Conservation (phyloP, 2,888 invertebrate genomes). For the Bhutanitis thaidina region DNA sequence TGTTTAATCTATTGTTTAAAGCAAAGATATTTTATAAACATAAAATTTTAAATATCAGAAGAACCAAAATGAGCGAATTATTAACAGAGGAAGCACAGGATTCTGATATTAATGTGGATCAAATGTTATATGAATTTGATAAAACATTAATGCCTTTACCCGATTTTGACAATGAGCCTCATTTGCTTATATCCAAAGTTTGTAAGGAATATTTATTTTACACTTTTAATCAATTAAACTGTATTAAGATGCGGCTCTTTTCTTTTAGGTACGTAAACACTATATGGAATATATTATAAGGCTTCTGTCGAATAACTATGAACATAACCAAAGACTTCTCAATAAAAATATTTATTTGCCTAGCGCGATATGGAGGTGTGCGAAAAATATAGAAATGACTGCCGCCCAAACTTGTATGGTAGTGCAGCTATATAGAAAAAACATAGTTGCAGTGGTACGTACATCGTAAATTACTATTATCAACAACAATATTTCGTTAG, state of each 20-base stretch:
- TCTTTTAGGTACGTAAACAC: conserved; percentile 67
- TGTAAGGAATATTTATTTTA: conserved; percentile 12
- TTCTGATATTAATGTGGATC: conserved; percentile 43
- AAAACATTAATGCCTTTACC: conserved; percentile 56
- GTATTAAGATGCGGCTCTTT: neutral
- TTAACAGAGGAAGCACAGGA: conserved; percentile 30
- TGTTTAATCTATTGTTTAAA: too few species aligned
- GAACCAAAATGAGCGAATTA: conserved; percentile 6
- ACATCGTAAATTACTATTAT: too few species aligned
- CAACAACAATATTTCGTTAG: too few species aligned
- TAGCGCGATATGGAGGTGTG: conserved; percentile 72
- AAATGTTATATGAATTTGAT: conserved; percentile 52
- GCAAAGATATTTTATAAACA: too few species aligned
- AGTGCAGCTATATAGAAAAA: conserved; percentile 61
- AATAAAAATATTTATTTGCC: conserved; percentile 67
- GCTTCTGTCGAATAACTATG: conserved; percentile 62
- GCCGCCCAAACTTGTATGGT: conserved; percentile 70
- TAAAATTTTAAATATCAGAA: too few species aligned
- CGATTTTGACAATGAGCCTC: conserved; percentile 58
- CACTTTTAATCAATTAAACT: neutral
- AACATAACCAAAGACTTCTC: conserved; percentile 55
- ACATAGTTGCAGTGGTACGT: conserved; percentile 55
- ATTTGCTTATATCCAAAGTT: conserved; percentile 70
- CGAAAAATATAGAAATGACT: conserved; percentile 61
- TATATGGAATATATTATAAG: conserved; percentile 69